Conservation (phyloP, 2,113 vertebrate genomes). For the Puma concolor region DNA sequence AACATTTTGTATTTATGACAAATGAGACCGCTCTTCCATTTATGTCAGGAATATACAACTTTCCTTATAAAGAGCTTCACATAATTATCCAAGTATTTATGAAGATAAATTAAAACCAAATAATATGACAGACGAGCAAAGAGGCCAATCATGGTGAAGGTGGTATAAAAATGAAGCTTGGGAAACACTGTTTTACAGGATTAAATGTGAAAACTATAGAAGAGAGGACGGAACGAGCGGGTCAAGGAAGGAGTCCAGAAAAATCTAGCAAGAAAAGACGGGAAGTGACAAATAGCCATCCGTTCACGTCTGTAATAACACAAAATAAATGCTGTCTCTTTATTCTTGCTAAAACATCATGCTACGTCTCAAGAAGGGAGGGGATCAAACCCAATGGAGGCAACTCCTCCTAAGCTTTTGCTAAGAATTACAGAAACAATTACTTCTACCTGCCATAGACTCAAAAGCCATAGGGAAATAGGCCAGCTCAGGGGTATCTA, state of each 20-base stretch:
- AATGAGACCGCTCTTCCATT: not conserved
- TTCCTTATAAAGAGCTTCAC: not conserved
- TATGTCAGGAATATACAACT: not conserved
- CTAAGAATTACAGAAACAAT: not conserved
- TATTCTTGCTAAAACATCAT: not conserved
- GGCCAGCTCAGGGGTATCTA: not conserved
- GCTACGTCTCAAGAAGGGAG: not conserved
- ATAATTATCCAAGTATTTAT: not conserved
- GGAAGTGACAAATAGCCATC: not conserved
- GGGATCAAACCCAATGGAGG: not conserved
- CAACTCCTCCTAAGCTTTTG: not conserved
- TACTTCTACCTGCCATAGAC: not conserved
- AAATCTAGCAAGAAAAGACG: not conserved
- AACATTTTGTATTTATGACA: not conserved
- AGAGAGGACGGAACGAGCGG: accelerated
- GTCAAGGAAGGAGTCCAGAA: not conserved
- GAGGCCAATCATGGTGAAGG: too few species aligned
- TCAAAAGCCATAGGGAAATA: not conserved
- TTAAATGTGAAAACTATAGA: not conserved
- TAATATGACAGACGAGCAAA: not conserved
- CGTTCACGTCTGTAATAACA: accelerated
- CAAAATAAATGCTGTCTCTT: accelerated
- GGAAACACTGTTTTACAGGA: not conserved
- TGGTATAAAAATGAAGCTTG: not conserved
- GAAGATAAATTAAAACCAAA: not conserved